phyloP scores from a whole-genome alignment of 2,888 invertebrate genomes.

The Epinotia bilunana region DNA sequence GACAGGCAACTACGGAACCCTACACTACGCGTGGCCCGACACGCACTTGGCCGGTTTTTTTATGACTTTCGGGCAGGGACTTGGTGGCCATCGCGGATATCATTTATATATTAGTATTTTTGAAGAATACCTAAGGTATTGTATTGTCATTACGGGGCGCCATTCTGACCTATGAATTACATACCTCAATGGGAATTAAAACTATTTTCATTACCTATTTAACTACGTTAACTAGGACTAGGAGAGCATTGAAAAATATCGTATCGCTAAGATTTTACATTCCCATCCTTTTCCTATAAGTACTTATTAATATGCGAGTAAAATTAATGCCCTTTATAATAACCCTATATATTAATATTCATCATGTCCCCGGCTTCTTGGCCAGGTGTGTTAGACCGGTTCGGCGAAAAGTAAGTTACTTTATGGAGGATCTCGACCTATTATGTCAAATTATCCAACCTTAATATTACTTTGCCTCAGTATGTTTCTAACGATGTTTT shows the following conservation, averaged over 20 bases:
- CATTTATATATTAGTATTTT: too few relatives aligned
- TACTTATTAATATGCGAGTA: conserved; percentile 12
- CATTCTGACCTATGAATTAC: background rate
- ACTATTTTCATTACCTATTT: background rate
- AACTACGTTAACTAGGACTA: too few relatives aligned
- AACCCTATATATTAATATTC: too few relatives aligned
- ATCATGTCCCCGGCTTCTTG: conserved; percentile 6
- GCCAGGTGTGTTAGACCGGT: conserved; percentile 53
- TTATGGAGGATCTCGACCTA: conserved; percentile 38
- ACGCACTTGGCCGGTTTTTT: too few relatives aligned
- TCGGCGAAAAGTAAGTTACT: conserved; percentile 55
- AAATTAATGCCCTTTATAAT: conserved; percentile 23
- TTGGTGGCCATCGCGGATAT: too few relatives aligned
- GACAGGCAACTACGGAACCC: too few relatives aligned
- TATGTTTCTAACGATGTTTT: background rate
- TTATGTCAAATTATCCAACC: conserved; percentile 36
- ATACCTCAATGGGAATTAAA: background rate
- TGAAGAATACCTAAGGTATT: too few relatives aligned
- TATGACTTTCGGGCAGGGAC: background rate
- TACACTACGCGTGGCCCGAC: too few relatives aligned
- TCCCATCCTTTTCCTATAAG: background rate
- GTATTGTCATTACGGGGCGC: background rate
- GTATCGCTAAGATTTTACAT: background rate
- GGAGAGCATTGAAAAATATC: background rate
- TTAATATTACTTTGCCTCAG: background rate